Conservation (phyloP, 2,113 vertebrate species). For the Eubucco bourcierii region DNA sequence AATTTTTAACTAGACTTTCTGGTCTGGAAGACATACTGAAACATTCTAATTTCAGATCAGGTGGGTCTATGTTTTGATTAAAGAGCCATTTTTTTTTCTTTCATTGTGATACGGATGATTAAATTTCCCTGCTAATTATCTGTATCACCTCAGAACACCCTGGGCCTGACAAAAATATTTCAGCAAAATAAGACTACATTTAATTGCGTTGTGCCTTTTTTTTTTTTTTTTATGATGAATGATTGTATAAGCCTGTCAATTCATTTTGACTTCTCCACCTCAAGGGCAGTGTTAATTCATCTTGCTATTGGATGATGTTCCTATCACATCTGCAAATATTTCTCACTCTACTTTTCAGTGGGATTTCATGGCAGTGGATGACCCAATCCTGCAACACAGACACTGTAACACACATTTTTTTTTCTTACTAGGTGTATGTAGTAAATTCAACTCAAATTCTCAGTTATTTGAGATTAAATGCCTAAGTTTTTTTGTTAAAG, state of each 20-base stretch:
- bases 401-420: background rate
- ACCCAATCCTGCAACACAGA: background rate
- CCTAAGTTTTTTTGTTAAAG: no score
- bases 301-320: background rate
- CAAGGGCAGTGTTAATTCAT: background rate
- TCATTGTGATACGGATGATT: slow-evolving; percentile 54
- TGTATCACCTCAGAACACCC: slow-evolving; percentile 50
- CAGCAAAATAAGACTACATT: slow-evolving; percentile 24
- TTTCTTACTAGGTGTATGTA: background rate
- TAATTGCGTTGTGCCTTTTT: slow-evolving; percentile 21
- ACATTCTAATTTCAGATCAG: slow-evolving; percentile 53
- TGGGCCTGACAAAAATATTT: slow-evolving; percentile 38
- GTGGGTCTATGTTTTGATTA: slow-evolving; percentile 52
- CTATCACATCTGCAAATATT: background rate
- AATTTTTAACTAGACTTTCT: slow-evolving; percentile 37
- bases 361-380: background rate
- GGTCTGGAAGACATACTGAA: slow-evolving; percentile 49
- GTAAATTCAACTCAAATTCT: background rate
- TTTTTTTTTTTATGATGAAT: background rate
- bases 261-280: background rate
- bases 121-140: slow-evolving; percentile 62
- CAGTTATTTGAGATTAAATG: no score
- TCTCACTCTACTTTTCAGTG: background rate
- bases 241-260: slow-evolving; percentile 21
- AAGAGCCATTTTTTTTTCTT: slow-evolving; percentile 34